phyloP scores from a whole-genome alignment of 1,140 invertebrate genomes.

The Calosoma granatense region DNA sequence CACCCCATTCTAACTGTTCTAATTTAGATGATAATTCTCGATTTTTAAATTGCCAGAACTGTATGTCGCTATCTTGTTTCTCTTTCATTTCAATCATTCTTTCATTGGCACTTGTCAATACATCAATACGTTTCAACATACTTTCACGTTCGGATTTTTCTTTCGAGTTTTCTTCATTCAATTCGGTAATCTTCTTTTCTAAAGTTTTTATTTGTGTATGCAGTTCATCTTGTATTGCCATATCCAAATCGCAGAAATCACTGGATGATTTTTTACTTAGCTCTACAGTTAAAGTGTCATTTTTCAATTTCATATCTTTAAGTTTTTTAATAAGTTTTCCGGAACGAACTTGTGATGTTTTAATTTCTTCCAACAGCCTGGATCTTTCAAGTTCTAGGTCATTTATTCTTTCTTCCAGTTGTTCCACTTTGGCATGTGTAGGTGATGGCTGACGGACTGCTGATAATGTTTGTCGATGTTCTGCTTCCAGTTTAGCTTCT shows the following conservation, averaged over 20 bases:
- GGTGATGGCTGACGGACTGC: slow-evolving; percentile 12
- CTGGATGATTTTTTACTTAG: slow-evolving; percentile 42
- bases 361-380: slow-evolving; percentile 44
- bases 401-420: slow-evolving; percentile 31
- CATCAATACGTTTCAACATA: slow-evolving; percentile 58
- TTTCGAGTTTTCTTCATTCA: slow-evolving; percentile 43
- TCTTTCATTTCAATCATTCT: slow-evolving; percentile 68
- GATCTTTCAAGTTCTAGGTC: slow-evolving; percentile 39
- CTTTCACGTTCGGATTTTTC: slow-evolving; percentile 52
- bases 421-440: slow-evolving; percentile 18
- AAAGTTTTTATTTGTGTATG: slow-evolving; percentile 52
- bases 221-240: slow-evolving; percentile 64
- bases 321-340: slow-evolving; percentile 61
- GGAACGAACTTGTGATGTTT: slow-evolving; percentile 49
- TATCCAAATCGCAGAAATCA: slow-evolving; percentile 53
- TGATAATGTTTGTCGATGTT: slow-evolving; percentile 21
- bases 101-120: slow-evolving; percentile 66
- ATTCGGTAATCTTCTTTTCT: slow-evolving; percentile 52
- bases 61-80: slow-evolving; percentile 58
- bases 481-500: slow-evolving; percentile 36
- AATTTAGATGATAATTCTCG: slow-evolving; percentile 53
- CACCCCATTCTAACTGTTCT: slow-evolving; percentile 46
- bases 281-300: slow-evolving; percentile 48
- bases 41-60: slow-evolving; percentile 52
- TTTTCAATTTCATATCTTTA: slow-evolving; percentile 58